These are phyloP conservation scores for Elaphurus davidianus DNA, from an alignment of 2,113 vertebrate species.

Conservation along the genomic window DNA sequence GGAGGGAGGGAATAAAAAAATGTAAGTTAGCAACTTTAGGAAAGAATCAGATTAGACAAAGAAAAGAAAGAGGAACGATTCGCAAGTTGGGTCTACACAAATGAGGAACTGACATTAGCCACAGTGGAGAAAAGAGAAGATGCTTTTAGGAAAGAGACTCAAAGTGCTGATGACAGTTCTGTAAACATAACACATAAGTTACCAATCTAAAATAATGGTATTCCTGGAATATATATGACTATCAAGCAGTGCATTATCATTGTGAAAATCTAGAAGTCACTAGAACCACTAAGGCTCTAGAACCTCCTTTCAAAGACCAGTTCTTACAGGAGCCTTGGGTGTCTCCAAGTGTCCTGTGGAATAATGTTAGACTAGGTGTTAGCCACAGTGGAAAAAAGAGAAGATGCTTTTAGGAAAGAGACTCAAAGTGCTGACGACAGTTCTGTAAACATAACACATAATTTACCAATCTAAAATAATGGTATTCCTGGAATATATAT, in stretches of 20 bases:
- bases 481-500: neutral
- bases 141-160: neutral
- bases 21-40: neutral
- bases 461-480: neutral
- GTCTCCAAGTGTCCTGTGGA: neutral
- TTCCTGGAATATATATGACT: neutral
- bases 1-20: neutral
- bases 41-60: neutral
- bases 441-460: neutral
- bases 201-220: neutral
- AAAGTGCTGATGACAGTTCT: neutral
- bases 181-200: neutral
- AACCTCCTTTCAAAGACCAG: too few species aligned
- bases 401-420: neutral
- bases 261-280: neutral
- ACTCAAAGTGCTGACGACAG: neutral
- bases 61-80: accelerated
- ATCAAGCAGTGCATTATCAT: neutral
- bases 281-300: neutral
- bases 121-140: neutral
- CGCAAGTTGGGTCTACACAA: accelerated
- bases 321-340: accelerated
- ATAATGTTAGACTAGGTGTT: neutral
- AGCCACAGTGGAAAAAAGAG: neutral
- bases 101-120: neutral